phyloP scores from a whole-genome alignment of 2,113 vertebrate genomes.

The Athene noctua region DNA sequence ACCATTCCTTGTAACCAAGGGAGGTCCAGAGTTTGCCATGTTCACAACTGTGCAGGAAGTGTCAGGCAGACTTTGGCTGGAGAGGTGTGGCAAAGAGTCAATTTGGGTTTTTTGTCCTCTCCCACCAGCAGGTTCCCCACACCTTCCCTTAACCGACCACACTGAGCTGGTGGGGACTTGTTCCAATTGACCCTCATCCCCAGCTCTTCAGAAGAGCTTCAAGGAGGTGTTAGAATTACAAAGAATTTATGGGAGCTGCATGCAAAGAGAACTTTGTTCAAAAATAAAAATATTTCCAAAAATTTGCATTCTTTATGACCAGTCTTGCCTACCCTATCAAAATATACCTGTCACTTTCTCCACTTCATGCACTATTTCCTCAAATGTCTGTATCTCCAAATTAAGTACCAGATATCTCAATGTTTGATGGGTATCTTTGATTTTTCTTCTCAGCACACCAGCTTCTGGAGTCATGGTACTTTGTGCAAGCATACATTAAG shows the following conservation, averaged over 20 bases:
- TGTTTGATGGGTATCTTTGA: neutral
- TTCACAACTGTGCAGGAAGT: neutral
- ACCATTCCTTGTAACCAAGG: neutral
- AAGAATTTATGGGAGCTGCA: neutral
- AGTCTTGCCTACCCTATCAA: neutral
- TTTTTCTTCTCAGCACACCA: neutral
- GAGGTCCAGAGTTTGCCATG: neutral
- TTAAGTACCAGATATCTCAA: neutral
- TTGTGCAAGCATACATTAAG: neutral
- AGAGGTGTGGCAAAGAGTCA: neutral
- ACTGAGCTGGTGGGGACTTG: neutral
- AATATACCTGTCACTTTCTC: neutral
- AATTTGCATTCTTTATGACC: neutral
- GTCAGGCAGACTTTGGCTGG: neutral
- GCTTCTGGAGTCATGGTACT: neutral
- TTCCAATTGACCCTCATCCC: rapidly evolving
- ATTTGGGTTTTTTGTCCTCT: neutral
- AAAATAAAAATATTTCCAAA: neutral
- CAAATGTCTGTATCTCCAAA: neutral
- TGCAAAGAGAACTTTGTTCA: neutral
- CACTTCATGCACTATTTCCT: neutral
- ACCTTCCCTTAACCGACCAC: neutral
- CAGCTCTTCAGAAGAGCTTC: neutral
- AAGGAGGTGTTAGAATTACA: neutral
- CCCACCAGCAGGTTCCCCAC: neutral